Conservation (phyloP, 2,113 vertebrate species). For the Solea solea region DNA sequence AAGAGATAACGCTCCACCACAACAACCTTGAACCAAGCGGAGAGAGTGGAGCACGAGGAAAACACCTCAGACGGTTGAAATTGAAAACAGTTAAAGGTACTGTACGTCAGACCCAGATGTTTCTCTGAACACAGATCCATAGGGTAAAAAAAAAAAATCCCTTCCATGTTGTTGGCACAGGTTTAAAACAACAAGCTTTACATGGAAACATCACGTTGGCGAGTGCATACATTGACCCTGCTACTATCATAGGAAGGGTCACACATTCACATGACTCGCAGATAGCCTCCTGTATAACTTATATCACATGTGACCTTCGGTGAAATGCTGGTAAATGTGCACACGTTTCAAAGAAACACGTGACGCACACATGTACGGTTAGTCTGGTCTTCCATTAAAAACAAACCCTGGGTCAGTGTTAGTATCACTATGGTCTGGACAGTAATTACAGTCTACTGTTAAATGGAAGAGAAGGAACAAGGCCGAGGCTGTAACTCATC, state of each 20-base stretch:
- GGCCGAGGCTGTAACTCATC: background rate
- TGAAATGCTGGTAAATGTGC: background rate
- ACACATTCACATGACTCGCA: slow-evolving; percentile 3
- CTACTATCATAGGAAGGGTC: background rate
- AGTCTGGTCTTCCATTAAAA: too few relatives aligned
- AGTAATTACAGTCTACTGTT: background rate
- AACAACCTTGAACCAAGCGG: slow-evolving; percentile 31
- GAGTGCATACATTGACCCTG: slow-evolving; percentile 12
- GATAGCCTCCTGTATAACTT: background rate
- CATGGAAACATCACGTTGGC: background rate
- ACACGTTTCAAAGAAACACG: background rate
- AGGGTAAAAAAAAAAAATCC: background rate
- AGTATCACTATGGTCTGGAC: background rate
- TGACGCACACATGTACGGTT: background rate
- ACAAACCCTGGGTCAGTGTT: background rate
- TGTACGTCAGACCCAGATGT: slow-evolving; percentile 1
- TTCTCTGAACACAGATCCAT: slow-evolving; percentile 1
- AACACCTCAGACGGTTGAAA: background rate
- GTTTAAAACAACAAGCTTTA: background rate
- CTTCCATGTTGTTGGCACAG: background rate
- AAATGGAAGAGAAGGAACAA: background rate
- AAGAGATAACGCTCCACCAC: slow-evolving; percentile 30
- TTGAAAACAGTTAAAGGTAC: background rate
- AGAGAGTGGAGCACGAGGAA: background rate
- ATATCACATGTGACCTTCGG: slow-evolving; percentile 16